Percentiles rank a stretch among this genome's conserved stretches.
These are phyloP conservation scores for Autographa gamma DNA, from an alignment of 2,888 invertebrate species.

Conservation along the genomic window DNA sequence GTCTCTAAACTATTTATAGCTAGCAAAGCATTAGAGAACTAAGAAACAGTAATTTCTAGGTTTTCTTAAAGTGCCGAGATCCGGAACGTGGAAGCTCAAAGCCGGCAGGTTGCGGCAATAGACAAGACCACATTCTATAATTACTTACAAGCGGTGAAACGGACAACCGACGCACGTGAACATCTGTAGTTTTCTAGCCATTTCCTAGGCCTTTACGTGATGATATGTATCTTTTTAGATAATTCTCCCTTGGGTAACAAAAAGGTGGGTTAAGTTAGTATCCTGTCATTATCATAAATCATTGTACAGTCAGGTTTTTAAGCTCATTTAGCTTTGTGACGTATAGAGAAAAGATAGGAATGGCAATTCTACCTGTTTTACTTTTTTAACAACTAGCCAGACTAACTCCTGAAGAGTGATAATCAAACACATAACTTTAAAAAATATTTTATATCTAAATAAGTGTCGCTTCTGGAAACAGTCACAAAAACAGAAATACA, in stretches of 20 bases:
- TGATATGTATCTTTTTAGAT: neutral
- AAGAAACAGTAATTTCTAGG: neutral
- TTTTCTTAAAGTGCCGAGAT: neutral
- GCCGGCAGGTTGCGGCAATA: neutral
- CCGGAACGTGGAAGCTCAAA: constrained; percentile 2
- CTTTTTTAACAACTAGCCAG: neutral
- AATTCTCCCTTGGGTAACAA: neutral
- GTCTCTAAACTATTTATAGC: neutral
- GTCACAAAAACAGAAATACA: too few species aligned
- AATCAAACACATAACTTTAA: too few species aligned
- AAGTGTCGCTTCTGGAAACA: too few species aligned
- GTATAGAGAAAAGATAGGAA: neutral
- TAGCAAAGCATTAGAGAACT: neutral
- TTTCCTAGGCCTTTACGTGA: neutral
- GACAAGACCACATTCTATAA: constrained; percentile 6
- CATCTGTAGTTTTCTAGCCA: neutral
- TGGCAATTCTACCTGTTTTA: neutral
- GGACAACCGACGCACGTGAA: neutral
- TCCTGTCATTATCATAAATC: constrained; percentile 2
- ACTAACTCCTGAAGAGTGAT: too few species aligned
- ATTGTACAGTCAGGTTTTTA: neutral
- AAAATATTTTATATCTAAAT: too few species aligned
- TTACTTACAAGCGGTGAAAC: constrained; percentile 6
- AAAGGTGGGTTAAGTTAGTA: neutral
- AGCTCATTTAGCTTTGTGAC: neutral